A percentile compares a stretch with the other conserved stretches of the same genome.
phyloP scores from a whole-genome alignment of 2,113 vertebrate genomes.

The Hemicordylus capensis region DNA sequence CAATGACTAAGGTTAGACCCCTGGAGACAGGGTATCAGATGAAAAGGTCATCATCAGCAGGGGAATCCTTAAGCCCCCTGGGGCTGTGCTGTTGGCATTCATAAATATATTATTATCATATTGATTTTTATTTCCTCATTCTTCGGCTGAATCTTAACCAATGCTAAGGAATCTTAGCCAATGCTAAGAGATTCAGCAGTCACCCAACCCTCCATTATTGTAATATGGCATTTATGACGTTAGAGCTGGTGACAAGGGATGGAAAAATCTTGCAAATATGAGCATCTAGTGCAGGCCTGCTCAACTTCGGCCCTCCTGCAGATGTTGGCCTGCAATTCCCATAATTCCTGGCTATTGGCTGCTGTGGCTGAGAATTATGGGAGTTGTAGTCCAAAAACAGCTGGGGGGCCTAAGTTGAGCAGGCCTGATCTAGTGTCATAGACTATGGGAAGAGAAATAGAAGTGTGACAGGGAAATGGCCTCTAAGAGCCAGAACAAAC shows the following conservation, averaged over 20 bases:
- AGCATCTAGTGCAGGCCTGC: too few relatives aligned
- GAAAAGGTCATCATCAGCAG: conserved; percentile 34
- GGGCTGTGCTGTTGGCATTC: conserved; percentile 36
- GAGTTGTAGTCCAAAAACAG: too few relatives aligned
- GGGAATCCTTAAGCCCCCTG: conserved; percentile 29
- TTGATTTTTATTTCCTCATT: conserved; percentile 50
- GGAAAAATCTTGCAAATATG: not conserved
- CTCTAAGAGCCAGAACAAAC: not conserved
- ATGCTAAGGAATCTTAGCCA: not conserved
- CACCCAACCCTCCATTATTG: not conserved
- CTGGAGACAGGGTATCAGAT: conserved; percentile 22
- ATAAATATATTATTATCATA: conserved; percentile 48
- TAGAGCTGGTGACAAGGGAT: not conserved
- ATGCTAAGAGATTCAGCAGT: not conserved
- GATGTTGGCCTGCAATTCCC: too few relatives aligned
- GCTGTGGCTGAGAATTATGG: too few relatives aligned
- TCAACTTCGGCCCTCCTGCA: too few relatives aligned
- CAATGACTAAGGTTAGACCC: conserved; percentile 48
- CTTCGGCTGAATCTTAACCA: conserved; percentile 20
- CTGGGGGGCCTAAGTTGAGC: too few relatives aligned
- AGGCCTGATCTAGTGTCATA: too few relatives aligned
- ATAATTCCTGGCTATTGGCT: too few relatives aligned
- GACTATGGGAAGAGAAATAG: not conserved
- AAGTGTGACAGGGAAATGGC: not conserved
- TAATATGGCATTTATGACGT: not conserved